Percentiles rank a stretch among this genome's conserved stretches.
These are phyloP conservation scores for Campylomormyrus numenius DNA, from an alignment of 2,113 vertebrate species.

Conservation along the genomic window DNA sequence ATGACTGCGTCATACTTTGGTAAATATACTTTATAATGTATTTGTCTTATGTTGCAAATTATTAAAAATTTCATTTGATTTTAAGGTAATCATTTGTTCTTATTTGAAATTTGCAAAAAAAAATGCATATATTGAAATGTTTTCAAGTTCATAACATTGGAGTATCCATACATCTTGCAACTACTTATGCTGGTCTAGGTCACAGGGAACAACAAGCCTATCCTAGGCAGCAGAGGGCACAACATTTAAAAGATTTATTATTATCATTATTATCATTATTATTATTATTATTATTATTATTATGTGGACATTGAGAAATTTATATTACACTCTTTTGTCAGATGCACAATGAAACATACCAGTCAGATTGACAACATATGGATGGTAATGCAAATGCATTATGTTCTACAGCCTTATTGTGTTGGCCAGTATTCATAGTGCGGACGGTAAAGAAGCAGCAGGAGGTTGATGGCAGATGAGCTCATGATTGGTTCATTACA, in stretches of 20 bases:
- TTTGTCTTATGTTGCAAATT: neutral
- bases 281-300: neutral
- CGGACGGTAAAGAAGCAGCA: neutral
- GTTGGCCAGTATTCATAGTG: neutral
- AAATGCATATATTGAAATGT: neutral
- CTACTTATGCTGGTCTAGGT: neutral
- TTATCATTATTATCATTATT: neutral
- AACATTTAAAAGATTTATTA: neutral
- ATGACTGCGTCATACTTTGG: neutral
- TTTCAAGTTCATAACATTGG: neutral
- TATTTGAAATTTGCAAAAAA: neutral
- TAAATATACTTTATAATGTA: conserved; percentile 1
- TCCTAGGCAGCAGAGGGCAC: neutral
- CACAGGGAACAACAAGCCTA: neutral
- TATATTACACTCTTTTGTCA: neutral
- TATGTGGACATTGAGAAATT: neutral
- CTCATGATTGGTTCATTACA: neutral
- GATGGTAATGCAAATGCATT: neutral
- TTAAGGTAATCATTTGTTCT: neutral
- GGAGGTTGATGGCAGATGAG: neutral
- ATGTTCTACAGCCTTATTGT: neutral
- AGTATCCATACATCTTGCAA: neutral
- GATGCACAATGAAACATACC: neutral
- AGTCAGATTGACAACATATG: neutral
- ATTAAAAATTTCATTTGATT: neutral